Evolutionary conservation across 2,888 invertebrate genomes (phyloP), one percentile per base, ranked within the genome.

Genomic region (Lycia hirtaria): DNA sequence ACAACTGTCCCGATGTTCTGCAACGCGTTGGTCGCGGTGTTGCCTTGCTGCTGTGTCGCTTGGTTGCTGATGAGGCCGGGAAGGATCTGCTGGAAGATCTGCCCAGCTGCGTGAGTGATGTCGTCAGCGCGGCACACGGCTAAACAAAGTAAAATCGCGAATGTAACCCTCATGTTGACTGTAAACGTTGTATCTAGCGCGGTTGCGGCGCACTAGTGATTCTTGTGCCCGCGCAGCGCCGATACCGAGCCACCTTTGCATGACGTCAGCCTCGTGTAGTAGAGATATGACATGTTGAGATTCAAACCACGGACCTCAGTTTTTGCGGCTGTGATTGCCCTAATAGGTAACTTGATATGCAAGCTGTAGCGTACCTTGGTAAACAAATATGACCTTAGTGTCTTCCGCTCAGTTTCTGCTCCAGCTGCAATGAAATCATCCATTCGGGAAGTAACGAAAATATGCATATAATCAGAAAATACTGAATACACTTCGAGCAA

Each of bases 161-260:
- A 45, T 47, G 78, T 68, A 14, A 87, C 68, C 73, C 80, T 88
- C 91, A 92, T 92, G 61, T 72, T 85, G 61, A 70, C 67, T 72
- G 3, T 20, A 32, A 3, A 47, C 88, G 88, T 87, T 80, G 73
- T 76, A 69, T 80, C 71, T 76, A 78, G 83, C 75, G 75, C 81
- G 84, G 73, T 78, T 76, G 76, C 81, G 78, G 76, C 89, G 88
- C 85, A 89, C 88, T 88, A 87, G 84, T 88, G 88, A 87, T 85
- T 85, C 81, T 75, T 75, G 81, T 71, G 80, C 75, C 69, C 73
- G 80, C 71, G 74, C 65, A 57, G 68, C 65, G 67, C 75, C 81
- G 85, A 86, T 83, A 85, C 80, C 75, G 72, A 61, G 59, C 82
- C 90, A 91, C 91, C 90, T 91, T 78, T 81, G 78, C 78, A 54